Evolutionary conservation across 2,113 vertebrate species (phyloP), one percentile per base, ranked within the genome.

Genomic region (Larimichthys crocea): DNA sequence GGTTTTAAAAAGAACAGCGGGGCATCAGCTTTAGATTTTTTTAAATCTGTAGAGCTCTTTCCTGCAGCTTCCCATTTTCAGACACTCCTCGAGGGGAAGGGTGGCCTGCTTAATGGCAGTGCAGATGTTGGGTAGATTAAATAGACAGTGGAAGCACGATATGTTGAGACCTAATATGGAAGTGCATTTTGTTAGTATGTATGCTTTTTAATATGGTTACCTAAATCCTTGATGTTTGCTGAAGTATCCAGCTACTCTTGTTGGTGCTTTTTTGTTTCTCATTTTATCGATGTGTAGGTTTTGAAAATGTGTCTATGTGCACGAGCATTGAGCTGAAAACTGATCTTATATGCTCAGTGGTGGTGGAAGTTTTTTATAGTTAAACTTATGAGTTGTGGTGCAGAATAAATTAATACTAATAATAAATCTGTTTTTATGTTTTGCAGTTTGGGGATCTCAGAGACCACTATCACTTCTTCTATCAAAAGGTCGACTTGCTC

Each of bases 391-490:
- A 44, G 64, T 20, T 20, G 14, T 52, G 15, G 1, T 57, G 9
- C 22, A 0, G 20, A 64, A 44, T 65, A 2, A n/a, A 35, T 44
- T 20, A 24, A 11, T 46, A 17, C 6, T 15, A 56, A 20, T 67
- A 4, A 40, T n/a, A 75, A 62, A 12, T 88, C n/a, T 92, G 1
- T 42, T 0, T 86, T 0, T 89, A 24, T 88, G 50, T 91, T 78
- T 86, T 93, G 29, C 94, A 99, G 98, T 99, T 99, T 24, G 98
- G 98, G 22, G 96, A 98, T 85, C 91, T 99, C 88, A 97, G 96
- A 93, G 97, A 99, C 94, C 98, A 98, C 91, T 99, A 99, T 93
- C 98, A 99, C 93, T 99, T 99, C 93, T 98, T 97, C 94, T 98
- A 98, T 99, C 95, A 99, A 99, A 95, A 97, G 98, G 89, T 99